Percentiles rank a stretch among this genome's conserved stretches.
Evolutionary conservation across 2,113 vertebrate species (phyloP).

Genomic region (Atherinomorus stipes): DNA sequence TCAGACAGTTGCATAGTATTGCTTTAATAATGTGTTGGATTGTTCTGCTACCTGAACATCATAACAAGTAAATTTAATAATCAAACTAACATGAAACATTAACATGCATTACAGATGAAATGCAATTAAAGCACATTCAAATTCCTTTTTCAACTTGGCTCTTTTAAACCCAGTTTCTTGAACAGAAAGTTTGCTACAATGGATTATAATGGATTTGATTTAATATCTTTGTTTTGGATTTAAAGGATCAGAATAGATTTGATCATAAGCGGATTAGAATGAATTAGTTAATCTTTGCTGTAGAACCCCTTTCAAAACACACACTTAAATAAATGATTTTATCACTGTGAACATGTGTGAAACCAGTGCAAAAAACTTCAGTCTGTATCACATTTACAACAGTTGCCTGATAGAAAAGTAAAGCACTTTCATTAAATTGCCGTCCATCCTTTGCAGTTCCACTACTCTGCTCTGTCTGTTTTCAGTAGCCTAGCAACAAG

Average conservation of each 20-base stretch:
- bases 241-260: constrained; percentile 52
- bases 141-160: constrained; percentile 10
- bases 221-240: constrained; percentile 67
- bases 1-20: too few relatives aligned
- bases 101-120: constrained; percentile 41
- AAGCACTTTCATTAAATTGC: constrained; percentile 6
- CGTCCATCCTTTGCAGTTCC: not conserved
- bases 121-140: constrained; percentile 27
- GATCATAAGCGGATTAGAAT: constrained; percentile 61
- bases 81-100: constrained; percentile 41
- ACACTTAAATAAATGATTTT: constrained; percentile 22
- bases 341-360: constrained; percentile 8
- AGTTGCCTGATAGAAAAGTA: not conserved
- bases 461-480: constrained; percentile 17
- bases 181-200: constrained; percentile 50
- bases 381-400: not conserved
- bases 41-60: too few relatives aligned
- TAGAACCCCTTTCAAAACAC: constrained; percentile 22
- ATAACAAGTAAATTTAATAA: constrained; percentile 17
- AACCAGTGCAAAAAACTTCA: not conserved
- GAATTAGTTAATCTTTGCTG: constrained; percentile 47
- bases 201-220: constrained; percentile 67
- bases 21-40: too few relatives aligned
- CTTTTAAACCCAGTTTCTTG: constrained; percentile 7
- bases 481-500: constrained; percentile 11